Evolutionary conservation across 2,113 vertebrate species (phyloP).

Genomic region (Pandion haliaetus): DNA sequence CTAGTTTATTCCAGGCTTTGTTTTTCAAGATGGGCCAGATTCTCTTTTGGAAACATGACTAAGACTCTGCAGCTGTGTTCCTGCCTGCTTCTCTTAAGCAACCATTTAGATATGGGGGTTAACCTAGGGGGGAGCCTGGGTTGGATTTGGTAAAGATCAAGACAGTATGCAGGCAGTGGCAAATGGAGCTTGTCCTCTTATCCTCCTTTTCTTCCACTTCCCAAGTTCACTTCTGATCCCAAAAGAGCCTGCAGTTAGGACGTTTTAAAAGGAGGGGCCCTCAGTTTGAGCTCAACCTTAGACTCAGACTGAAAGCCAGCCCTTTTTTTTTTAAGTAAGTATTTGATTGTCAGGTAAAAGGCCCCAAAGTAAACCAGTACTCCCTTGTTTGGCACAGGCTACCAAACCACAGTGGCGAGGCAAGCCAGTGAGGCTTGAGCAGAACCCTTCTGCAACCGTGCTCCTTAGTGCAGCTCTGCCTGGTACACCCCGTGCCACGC

Average conservation of each 20-base stretch:
- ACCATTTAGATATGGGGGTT: background rate
- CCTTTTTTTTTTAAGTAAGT: background rate
- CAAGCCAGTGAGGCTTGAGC: background rate
- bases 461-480: background rate
- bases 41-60: background rate
- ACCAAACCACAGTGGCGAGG: background rate
- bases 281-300: background rate
- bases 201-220: background rate
- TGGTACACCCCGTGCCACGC: accelerated
- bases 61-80: background rate
- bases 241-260: background rate
- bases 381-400: background rate
- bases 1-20: background rate
- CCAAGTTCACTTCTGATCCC: background rate
- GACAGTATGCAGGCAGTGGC: background rate
- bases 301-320: background rate
- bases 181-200: background rate
- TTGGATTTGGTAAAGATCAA: background rate
- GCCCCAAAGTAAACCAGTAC: background rate
- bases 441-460: background rate
- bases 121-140: background rate
- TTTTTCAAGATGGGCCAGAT: background rate
- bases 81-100: background rate
- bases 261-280: background rate
- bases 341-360: background rate